Base-by-base conservation (phyloP, 2,888 invertebrate genomes). In the Neocrepidodera transversa region DNA sequence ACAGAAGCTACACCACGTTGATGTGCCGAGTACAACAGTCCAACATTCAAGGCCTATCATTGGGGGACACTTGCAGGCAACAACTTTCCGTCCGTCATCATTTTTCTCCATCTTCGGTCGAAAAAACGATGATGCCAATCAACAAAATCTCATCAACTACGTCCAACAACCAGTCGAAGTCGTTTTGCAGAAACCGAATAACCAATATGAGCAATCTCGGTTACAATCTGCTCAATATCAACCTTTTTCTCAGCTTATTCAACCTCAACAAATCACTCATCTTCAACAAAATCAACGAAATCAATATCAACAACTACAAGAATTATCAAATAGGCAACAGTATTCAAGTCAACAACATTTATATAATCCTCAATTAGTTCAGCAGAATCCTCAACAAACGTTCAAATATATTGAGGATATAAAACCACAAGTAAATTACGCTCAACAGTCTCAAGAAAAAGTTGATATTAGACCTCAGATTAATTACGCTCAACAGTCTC, bases 1-100 rank as follows among this genome's bases (percentile, higher is more conserved):
- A 68, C 80, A 80, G 80, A 80, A 79, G 75, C 79, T 74, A 64
- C 74, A 72, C 68, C 77, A 72, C 67, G 71, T 74, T 68, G 74
- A 70, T 68, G 70, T 70, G 60, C 72, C 73, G 38, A 60, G 47
- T 30, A 26, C 50, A 51, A 40, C 59, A 60, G 43, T 55, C 43
- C 47, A 72, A 62, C 69, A 69, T 59, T 67, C 71, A 65, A 70
- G 72, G 66, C 72, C 71, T 66, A 69, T 74, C 69, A 71, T 78
- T 64, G 78, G 78, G 78, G 76, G 76, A 71, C 71, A 76, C 68
- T 73, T 79, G 68, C 77, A 78, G 70, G 74, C 81, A 26, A 81
- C 81, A 51, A 81, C 81, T 35, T 81, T 76, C 71, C 75, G 80
- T 47, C 81, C 81, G 52, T 70, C 68, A 20, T 62, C 63, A 47